These are phyloP conservation scores for Callipepla californica DNA, from an alignment of 2,113 vertebrate genomes.

Conservation along the genomic window DNA sequence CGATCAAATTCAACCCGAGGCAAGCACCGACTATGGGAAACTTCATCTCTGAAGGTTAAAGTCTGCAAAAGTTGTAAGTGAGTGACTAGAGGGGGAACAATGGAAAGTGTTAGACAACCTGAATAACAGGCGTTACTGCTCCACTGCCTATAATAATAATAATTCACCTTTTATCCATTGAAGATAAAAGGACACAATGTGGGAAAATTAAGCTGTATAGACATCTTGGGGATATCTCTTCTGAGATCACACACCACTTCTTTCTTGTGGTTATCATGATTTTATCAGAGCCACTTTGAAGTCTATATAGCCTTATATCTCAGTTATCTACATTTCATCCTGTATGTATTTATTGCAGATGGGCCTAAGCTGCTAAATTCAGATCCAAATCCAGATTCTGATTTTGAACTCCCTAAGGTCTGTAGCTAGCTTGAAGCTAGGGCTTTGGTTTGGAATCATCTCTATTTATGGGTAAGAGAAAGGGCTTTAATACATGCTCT, in stretches of 20 bases:
- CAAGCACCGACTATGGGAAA: slow-evolving; percentile 42
- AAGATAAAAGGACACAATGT: slow-evolving; percentile 76
- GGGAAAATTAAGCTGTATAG: slow-evolving; percentile 75
- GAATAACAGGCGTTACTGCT: slow-evolving; percentile 70
- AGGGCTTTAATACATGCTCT: slow-evolving; percentile 41
- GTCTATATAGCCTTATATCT: slow-evolving; percentile 74
- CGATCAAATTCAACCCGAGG: slow-evolving; percentile 19
- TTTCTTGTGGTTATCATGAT: slow-evolving; percentile 75
- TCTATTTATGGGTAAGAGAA: slow-evolving; percentile 62
- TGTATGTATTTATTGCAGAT: slow-evolving; percentile 76
- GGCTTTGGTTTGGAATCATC: slow-evolving; percentile 44
- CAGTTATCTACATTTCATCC: slow-evolving; percentile 74
- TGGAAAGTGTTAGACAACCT: slow-evolving; percentile 73
- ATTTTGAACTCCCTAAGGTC: slow-evolving; percentile 73
- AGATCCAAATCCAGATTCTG: slow-evolving; percentile 75
- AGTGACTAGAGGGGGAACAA: slow-evolving; percentile 31
- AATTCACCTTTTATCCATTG: slow-evolving; percentile 74
- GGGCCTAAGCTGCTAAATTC: slow-evolving; percentile 73
- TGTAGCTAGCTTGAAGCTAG: slow-evolving; percentile 48
- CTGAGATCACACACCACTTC: slow-evolving; percentile 71
- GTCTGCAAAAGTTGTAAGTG: slow-evolving; percentile 6
- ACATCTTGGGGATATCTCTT: slow-evolving; percentile 72
- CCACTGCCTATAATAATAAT: slow-evolving; percentile 69
- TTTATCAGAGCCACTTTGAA: slow-evolving; percentile 73
- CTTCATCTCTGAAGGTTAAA: slow-evolving; percentile 18